Evolutionary conservation across 2,888 invertebrate species (phyloP), one percentile per base, ranked within the genome.

Genomic region (Clitarchus hookeri): DNA sequence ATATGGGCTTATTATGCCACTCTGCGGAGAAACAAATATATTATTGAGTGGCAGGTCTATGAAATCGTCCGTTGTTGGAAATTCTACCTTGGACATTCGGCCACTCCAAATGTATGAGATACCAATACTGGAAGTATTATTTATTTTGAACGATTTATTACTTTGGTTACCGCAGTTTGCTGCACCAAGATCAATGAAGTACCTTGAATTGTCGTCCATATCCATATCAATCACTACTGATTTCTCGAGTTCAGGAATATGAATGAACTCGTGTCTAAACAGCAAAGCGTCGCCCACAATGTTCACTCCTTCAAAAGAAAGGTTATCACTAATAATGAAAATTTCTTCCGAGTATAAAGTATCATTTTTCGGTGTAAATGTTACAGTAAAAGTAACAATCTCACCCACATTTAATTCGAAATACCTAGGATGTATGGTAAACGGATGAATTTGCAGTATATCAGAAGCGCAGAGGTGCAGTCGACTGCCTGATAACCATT

Each of bases 221-320:
- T 82, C 82, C 19, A 82, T 27, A 23, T 82, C 82, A 82, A 82
- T 82, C 9, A 19, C 27, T 36, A 82, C 82, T n/a, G 36, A 27
- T 82, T 82, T 82, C 9, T 82, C 82, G 6, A 82, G 13, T 36
- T 19, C 44, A 13, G 27, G 36, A 27, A 82, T 9, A 11, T 82
- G 82, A 19, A 82, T 26, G 27, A 82, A 82, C 12, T 44, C 19
- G 1, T 3, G 6, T 23, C 19, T 16, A 44, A 82, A 82, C 16
- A 13, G 44, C 82, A 27, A 36, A 27, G 82, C 82, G 26, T 82
- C 82, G n/a, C 82, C 82, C 19, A 82, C 23, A 12, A 82, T 82
- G 82, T 82, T 44, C 6, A 82, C 36, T 12, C 26, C 82, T 44
- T 36, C 82, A 44, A 82, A 82, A 82, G 27, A 19, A 44, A n/a